Percentiles rank a stretch among this genome's conserved stretches.
These are phyloP conservation scores for Agapornis roseicollis DNA, from an alignment of 2,113 vertebrate genomes.

Conservation along the genomic window DNA sequence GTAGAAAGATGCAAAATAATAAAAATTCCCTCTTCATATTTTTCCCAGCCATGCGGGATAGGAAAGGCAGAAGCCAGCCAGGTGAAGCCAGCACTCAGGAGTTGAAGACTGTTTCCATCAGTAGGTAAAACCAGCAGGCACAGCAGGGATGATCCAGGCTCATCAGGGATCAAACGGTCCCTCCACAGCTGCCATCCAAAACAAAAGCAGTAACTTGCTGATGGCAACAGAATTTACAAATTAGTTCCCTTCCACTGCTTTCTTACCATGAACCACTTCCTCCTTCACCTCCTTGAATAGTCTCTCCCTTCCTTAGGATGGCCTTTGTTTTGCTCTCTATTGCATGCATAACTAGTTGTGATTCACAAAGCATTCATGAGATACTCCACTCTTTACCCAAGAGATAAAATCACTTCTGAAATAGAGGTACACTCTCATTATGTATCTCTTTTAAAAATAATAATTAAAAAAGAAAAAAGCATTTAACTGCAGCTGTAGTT, in stretches of 20 bases:
- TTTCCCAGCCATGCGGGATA: neutral
- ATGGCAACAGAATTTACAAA: neutral
- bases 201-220: neutral
- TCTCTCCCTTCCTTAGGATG: neutral
- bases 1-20: neutral
- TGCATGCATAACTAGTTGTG: neutral
- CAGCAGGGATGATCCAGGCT: neutral
- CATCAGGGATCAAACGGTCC: neutral
- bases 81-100: neutral
- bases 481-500: neutral
- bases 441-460: neutral
- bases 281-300: neutral
- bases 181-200: neutral
- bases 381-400: neutral
- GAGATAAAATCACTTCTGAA: neutral
- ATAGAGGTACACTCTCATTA: neutral
- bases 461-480: neutral
- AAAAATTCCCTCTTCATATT: neutral
- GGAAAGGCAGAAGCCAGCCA: neutral
- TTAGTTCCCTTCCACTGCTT: neutral
- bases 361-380: neutral
- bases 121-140: neutral
- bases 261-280: neutral
- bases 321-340: neutral
- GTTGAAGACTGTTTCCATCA: accelerated